These are phyloP conservation scores for Eupithecia subumbrata DNA, from an alignment of 2,888 invertebrate species.

Conservation along the genomic window DNA sequence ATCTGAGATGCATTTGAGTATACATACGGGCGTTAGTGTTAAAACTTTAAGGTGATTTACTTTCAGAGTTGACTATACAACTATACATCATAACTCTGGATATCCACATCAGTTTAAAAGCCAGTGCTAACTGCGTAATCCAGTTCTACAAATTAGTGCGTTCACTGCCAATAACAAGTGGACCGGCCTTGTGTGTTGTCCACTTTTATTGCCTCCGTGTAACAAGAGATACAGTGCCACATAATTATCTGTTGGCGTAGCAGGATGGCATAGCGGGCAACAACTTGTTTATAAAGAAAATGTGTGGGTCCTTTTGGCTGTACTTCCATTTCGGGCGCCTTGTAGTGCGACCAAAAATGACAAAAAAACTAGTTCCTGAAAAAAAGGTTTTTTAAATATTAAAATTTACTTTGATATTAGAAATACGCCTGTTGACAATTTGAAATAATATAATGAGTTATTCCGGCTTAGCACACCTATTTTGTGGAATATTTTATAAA, in stretches of 20 bases:
- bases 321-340: background rate
- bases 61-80: background rate
- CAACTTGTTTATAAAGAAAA: background rate
- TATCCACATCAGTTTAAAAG: background rate
- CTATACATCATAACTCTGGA: background rate
- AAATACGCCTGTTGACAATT: too few relatives aligned
- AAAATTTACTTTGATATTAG: too few relatives aligned
- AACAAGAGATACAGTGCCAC: background rate
- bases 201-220: conserved; percentile 18
- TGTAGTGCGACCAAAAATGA: background rate
- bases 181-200: conserved; percentile 23
- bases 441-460: too few relatives aligned
- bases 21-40: too few relatives aligned
- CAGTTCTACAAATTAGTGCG: conserved; percentile 24
- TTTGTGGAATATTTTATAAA: too few relatives aligned
- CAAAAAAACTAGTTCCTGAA: background rate
- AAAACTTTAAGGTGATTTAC: background rate
- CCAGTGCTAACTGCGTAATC: background rate
- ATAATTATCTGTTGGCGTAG: too few relatives aligned
- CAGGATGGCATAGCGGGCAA: background rate
- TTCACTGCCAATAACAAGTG: conserved; percentile 28
- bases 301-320: too few relatives aligned
- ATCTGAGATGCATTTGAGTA: too few relatives aligned
- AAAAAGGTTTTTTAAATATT: too few relatives aligned
- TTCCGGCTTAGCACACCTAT: too few relatives aligned